A percentile compares a stretch with the other conserved stretches of the same genome.
phyloP scores from a whole-genome alignment of 1,140 invertebrate species.

The Rhyacophila brunnea region DNA sequence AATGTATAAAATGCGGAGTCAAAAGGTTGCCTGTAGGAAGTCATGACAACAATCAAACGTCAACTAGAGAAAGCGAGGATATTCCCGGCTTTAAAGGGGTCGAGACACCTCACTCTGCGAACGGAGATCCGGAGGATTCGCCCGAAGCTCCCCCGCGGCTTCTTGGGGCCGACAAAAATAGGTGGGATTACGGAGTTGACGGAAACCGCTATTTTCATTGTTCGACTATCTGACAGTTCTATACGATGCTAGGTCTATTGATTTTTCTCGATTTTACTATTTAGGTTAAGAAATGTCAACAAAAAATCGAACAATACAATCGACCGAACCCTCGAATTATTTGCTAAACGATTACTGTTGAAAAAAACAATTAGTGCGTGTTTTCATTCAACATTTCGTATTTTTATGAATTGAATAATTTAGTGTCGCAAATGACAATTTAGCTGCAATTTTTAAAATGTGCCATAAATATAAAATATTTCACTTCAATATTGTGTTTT shows the following conservation, averaged over 20 bases:
- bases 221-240: constrained; percentile 39
- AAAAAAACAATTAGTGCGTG: constrained; percentile 8
- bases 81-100: constrained; percentile 2
- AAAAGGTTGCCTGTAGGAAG: constrained; percentile 46
- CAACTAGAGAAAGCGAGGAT: constrained; percentile 23
- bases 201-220: constrained; percentile 34
- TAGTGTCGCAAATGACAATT: constrained; percentile 37
- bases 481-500: too few species aligned
- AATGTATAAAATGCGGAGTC: constrained; percentile 77
- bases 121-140: background rate
- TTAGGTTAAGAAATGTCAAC: constrained; percentile 42
- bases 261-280: constrained; percentile 50
- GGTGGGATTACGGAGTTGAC: constrained; percentile 40
- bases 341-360: too few species aligned
- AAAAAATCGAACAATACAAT: too few species aligned
- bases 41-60: constrained; percentile 48
- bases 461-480: background rate
- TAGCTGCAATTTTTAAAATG: constrained; percentile 40
- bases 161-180: constrained; percentile 39
- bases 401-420: constrained; percentile 44
- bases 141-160: background rate
- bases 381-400: constrained; percentile 38
- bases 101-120: constrained; percentile 1
- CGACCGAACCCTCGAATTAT: too few species aligned
- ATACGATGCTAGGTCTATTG: constrained; percentile 47